A percentile compares a stretch with the other conserved stretches of the same genome.
Evolutionary conservation across 2,797 vertebrate species (phyloP).

Genomic region (Columba guinea): DNA sequence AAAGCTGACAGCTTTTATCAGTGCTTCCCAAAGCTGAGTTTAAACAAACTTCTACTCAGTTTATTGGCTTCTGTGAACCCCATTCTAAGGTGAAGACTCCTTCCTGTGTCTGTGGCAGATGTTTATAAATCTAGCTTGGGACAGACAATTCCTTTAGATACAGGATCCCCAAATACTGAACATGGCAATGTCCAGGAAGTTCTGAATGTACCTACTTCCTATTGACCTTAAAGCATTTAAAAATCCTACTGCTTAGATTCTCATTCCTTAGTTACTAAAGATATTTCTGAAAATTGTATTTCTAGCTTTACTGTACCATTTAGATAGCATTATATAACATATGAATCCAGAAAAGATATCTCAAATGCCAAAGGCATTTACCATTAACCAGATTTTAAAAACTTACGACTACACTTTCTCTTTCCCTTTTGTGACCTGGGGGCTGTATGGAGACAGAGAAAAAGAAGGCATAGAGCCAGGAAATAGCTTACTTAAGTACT

Average conservation of each 20-base stretch:
- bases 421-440: constrained; percentile 5
- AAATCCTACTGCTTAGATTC: not conserved
- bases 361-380: not conserved
- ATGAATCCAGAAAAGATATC: not conserved
- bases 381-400: not conserved
- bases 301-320: not conserved
- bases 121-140: not conserved
- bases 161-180: not conserved
- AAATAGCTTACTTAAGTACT: constrained; percentile 37
- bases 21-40: not conserved
- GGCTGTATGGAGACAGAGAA: not conserved
- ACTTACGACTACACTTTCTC: not conserved
- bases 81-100: not conserved
- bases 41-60: not conserved
- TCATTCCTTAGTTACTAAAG: not conserved
- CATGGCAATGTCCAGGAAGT: not conserved
- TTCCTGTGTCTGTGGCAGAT: not conserved
- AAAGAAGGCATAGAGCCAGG: constrained; percentile 19
- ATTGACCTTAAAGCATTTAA: not conserved
- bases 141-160: not conserved
- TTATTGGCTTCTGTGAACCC: not conserved
- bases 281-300: not conserved
- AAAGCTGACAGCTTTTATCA: not conserved
- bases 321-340: not conserved
- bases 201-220: not conserved